Evolutionary conservation across 1,140 invertebrate species (phyloP), one percentile per base, ranked within the genome.

Genomic region (Rhopalosiphum maidis): DNA sequence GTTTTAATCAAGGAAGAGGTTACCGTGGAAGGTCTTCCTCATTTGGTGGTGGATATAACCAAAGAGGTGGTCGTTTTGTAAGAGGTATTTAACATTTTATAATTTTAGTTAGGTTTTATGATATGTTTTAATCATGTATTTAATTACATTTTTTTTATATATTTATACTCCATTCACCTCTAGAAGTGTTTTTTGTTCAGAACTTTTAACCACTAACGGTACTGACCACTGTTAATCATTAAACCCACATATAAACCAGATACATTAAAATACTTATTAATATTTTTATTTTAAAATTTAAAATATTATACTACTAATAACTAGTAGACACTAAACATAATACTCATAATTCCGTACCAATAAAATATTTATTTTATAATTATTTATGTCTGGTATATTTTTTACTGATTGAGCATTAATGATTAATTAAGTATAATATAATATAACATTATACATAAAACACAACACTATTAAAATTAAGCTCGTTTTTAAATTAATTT

Each of bases 11-110:
- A 48, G 91, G 82, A 30, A 92, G 90, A 83, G 90, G 48, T 51
- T 90, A 60, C 43, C 6, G 0, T 68, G 55, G 41, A 68, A 90
- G 43, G 68, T 22, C 11, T 86, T 43, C 89, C 7, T 54, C 91
- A 41, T 93, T 86, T 93, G 21, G 82, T 85, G 25, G 18, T 55
- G 35, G 82, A 41, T 93, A 83, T 83, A 92, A 92, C 3, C 48
- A 51, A 48, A 86, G 82, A 85, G 82, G 77, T 51, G 41, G 82
- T 51, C 11, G 25, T 23, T 22, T 21, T 85, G 82, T 11, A 92
- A 92, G 91, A 92, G 90, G 90, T 92, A 83, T 55, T 5, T 9
- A 86, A n/a, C 25, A n/a, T 46, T 7, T n/a, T 77, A 60, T 30
- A 60, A 60, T 30, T 60, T 60, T 60, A 25, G 23, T 60, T 30